Conservation (phyloP, 2,113 vertebrate genomes). For the Diglossa brunneiventris region DNA sequence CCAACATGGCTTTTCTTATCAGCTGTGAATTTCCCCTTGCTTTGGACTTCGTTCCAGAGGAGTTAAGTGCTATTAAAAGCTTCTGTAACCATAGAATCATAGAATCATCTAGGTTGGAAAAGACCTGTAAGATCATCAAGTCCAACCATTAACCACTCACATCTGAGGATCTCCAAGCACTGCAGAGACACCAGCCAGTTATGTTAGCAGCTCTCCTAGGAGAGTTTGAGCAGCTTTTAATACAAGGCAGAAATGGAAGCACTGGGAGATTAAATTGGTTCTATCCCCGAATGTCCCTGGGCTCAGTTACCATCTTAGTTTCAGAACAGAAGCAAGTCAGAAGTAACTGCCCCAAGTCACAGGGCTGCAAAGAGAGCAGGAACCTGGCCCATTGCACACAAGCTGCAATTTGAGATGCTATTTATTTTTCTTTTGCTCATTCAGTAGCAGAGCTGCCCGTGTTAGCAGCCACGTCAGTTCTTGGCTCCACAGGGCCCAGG, state of each 20-base stretch:
- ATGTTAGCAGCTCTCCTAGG: conserved; percentile 7
- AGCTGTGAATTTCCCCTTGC: conserved; percentile 31
- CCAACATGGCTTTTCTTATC: conserved; percentile 50
- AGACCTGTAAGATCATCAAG: conserved; percentile 8
- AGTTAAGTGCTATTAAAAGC: conserved; percentile 47
- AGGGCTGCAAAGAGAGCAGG: background rate
- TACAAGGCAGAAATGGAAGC: conserved; percentile 10
- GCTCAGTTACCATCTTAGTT: background rate
- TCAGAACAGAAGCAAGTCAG: background rate
- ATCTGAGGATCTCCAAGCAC: conserved; percentile 39
- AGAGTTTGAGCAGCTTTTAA: conserved; percentile 4
- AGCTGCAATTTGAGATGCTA: conserved; percentile 47
- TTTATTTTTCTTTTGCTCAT: conserved; percentile 44
- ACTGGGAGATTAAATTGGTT: background rate
- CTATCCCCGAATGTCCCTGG: background rate
- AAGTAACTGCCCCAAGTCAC: background rate
- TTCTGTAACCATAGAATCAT: conserved; percentile 23
- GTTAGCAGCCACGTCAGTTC: background rate
- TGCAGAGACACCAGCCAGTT: background rate
- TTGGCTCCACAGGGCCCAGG: background rate
- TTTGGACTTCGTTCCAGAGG: conserved; percentile 32
- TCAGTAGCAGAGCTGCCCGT: background rate
- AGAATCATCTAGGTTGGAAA: conserved; percentile 10
- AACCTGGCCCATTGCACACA: background rate
- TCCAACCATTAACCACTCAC: background rate